These are phyloP conservation scores for Andinoacara biseriatus DNA, from an alignment of 2,113 vertebrate species.

Conservation along the genomic window DNA sequence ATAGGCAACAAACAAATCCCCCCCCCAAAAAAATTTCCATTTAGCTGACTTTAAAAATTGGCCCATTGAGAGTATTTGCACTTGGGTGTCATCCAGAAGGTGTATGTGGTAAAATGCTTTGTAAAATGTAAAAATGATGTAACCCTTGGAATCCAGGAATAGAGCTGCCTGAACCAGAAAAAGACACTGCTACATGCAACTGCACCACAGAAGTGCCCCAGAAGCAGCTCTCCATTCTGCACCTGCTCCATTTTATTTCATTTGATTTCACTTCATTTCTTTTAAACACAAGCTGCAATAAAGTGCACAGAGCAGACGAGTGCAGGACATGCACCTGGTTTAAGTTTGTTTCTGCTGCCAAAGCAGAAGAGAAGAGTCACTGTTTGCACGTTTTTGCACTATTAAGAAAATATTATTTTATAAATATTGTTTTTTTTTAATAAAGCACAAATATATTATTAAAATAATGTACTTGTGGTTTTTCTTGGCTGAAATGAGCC, in stretches of 20 bases:
- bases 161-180: background rate
- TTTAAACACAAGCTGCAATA: background rate
- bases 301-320: background rate
- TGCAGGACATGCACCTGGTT: background rate
- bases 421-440: background rate
- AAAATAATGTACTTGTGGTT: background rate
- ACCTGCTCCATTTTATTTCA: background rate
- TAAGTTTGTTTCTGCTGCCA: background rate
- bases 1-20: background rate
- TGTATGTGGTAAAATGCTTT: background rate
- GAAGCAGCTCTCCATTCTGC: background rate
- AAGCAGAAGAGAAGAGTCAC: too few relatives aligned
- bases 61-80: background rate
- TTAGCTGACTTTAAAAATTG: background rate
- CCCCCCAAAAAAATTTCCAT: too few relatives aligned
- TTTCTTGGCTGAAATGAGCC: background rate
- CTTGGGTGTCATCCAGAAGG: background rate
- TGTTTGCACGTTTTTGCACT: background rate
- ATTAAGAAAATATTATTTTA: background rate
- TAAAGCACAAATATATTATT: background rate
- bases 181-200: background rate
- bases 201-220: background rate
- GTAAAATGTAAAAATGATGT: background rate
- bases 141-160: background rate
- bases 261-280: background rate